A percentile compares a stretch with the other conserved stretches of the same genome.
phyloP scores from a whole-genome alignment of 1,140 invertebrate species.

The Microvelia longipes region DNA sequence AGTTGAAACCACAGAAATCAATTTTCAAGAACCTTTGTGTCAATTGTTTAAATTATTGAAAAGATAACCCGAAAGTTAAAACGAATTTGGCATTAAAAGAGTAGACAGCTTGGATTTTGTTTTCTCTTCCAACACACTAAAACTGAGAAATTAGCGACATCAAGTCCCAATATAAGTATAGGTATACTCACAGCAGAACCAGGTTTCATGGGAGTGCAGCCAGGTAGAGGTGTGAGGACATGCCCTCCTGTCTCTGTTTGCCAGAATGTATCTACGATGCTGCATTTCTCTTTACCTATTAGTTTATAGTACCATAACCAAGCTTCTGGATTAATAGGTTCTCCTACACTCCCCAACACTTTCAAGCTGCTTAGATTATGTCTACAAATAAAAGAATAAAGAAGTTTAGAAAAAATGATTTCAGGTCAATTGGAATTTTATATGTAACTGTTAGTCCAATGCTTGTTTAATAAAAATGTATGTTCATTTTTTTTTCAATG shows the following conservation, averaged over 20 bases:
- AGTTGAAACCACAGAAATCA: too few relatives aligned
- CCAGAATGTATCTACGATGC: constrained; percentile 97
- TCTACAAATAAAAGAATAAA: constrained; percentile 14
- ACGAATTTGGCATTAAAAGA: too few relatives aligned
- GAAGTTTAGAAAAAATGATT: neutral
- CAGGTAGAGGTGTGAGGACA: constrained; percentile 86
- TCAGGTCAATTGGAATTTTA: neutral
- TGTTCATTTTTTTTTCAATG: too few relatives aligned
- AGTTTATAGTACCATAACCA: constrained; percentile 93
- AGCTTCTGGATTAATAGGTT: constrained; percentile 95
- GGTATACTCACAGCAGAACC: constrained; percentile 84
- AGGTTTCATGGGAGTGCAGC: constrained; percentile 88
- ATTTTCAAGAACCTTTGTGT: too few relatives aligned
- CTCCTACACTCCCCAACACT: constrained; percentile 86
- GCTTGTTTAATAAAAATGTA: neutral
- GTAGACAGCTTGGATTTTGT: too few relatives aligned
- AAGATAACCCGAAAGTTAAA: too few relatives aligned
- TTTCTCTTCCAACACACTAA: too few relatives aligned
- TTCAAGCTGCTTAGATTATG: constrained; percentile 41
- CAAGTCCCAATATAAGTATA: too few relatives aligned
- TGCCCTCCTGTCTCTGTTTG: constrained; percentile 96
- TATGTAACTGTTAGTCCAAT: neutral
- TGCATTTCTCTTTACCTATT: constrained; percentile 64
- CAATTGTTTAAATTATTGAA: too few relatives aligned
- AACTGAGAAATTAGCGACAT: too few relatives aligned